Evolutionary conservation across 2,797 vertebrate species (phyloP).

Genomic region (Onychomys torridus): DNA sequence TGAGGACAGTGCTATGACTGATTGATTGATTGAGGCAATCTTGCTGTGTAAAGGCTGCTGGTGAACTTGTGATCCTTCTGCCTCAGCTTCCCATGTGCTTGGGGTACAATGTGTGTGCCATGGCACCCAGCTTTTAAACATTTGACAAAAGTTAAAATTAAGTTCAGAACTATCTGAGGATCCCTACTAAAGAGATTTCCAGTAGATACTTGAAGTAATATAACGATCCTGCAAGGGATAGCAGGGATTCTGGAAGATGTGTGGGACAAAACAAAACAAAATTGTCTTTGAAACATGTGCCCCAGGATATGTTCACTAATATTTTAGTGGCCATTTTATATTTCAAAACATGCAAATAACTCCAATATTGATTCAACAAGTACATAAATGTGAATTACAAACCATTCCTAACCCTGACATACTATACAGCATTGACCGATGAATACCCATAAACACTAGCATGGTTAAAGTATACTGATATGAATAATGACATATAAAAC

Average conservation of each 20-base stretch:
- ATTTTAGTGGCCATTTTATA: neutral
- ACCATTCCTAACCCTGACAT: neutral
- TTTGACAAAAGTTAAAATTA: slow-evolving; percentile 4
- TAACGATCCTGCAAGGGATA: neutral
- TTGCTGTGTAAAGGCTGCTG: neutral
- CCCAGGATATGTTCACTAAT: neutral
- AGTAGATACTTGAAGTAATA: neutral
- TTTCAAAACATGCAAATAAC: neutral
- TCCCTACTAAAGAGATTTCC: neutral
- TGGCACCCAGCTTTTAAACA: neutral
- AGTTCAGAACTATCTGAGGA: neutral
- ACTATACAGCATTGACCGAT: neutral
- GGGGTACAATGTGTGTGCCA: no score
- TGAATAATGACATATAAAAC: neutral
- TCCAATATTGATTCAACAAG: neutral
- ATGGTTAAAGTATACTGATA: neutral
- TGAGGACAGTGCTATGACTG: neutral
- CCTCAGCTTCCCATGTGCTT: neutral
- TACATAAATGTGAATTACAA: neutral
- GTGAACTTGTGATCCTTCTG: neutral
- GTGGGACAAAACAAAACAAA: neutral
- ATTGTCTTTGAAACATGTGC: neutral
- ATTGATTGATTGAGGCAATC: neutral
- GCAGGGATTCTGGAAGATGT: neutral
- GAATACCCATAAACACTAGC: neutral